Conservation (phyloP, 2,888 invertebrate genomes). For the Danaus chrysippus region DNA sequence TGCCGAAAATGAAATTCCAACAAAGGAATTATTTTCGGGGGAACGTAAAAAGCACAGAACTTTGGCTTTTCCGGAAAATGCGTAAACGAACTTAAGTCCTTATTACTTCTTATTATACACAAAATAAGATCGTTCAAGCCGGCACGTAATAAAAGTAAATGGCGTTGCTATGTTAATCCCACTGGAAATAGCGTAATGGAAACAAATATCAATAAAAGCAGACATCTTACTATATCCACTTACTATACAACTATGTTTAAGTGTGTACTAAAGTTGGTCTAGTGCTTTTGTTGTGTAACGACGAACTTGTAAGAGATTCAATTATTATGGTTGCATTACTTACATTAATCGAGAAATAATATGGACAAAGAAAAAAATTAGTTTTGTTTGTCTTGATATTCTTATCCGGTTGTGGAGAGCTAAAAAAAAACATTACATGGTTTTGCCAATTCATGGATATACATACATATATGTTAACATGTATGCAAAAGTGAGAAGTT, state of each 20-base stretch:
- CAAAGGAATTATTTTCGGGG: not conserved
- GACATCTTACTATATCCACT: constrained; percentile 18
- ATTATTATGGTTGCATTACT: not conserved
- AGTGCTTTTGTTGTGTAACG: not conserved
- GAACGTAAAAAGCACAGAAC: constrained; percentile 16
- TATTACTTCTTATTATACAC: constrained; percentile 51
- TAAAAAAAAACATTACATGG: no score
- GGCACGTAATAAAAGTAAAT: constrained; percentile 54
- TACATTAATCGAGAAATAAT: not conserved
- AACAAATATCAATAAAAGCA: constrained; percentile 27
- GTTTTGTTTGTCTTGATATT: no score
- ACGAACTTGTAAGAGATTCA: not conserved
- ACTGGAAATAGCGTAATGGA: constrained; percentile 31
- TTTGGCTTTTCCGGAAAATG: constrained; percentile 18
- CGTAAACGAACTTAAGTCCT: constrained; percentile 44
- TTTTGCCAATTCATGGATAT: no score
- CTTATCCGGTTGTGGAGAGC: no score
- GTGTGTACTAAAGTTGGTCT: constrained; percentile 1
- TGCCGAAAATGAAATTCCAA: no score
- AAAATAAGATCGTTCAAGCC: constrained; percentile 50
- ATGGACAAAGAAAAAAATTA: no score
- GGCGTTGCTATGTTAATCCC: constrained; percentile 37
- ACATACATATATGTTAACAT: no score
- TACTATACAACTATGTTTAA: constrained; percentile 7
- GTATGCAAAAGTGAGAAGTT: no score